Base-by-base conservation (phyloP, 2,888 invertebrate genomes). In the Chaitophorus viminalis region DNA sequence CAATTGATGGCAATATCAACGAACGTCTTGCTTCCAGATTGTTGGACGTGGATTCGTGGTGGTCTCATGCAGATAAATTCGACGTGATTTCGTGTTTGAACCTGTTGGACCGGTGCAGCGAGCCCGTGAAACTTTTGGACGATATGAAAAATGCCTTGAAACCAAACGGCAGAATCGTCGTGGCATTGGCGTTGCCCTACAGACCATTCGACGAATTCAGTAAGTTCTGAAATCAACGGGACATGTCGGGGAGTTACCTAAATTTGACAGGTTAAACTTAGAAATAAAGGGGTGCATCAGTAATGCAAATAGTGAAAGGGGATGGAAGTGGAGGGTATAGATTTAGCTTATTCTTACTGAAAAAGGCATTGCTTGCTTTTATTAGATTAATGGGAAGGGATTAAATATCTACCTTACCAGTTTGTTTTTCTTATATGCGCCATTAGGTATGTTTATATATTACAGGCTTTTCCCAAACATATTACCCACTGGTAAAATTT, bases 121-220 rank as follows among this genome's bases (percentile, higher is more conserved):
- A 94, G 90, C 98, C 99, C 0, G 92, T 94, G 89, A 94, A 94
- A 86, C 93, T 99, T 90, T 92, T 99, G 89, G 92, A 93, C 84
- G 94, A 96, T 90, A 96, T 99, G 52, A 94, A 93, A 90, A 91
- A 92, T 33, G 94, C 95, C 0, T 92, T 99, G 76, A 93, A 94
- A 11, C 94, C 95, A 0, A 94, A 93, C 83, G 98, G 98, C 0
- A 92, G 94, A 46, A 93, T 97, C 36, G 91, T 99, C 76, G 92
- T 99, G n/a, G 98, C 98, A 0, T 93, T 98, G 3, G 99, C 99
- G 25, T 93, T 99, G 89, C 99, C 99, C 0, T 97, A 97, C 92
- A 95, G 95, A 90, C 97, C 98, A 86, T 99, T 98, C 91, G 98
- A 99, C 0, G 99, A 99, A 93, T 93, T 93, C 90, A 96, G 96